These are phyloP conservation scores for Chironomus tentans DNA, from an alignment of 2,888 invertebrate genomes.

Conservation along the genomic window DNA sequence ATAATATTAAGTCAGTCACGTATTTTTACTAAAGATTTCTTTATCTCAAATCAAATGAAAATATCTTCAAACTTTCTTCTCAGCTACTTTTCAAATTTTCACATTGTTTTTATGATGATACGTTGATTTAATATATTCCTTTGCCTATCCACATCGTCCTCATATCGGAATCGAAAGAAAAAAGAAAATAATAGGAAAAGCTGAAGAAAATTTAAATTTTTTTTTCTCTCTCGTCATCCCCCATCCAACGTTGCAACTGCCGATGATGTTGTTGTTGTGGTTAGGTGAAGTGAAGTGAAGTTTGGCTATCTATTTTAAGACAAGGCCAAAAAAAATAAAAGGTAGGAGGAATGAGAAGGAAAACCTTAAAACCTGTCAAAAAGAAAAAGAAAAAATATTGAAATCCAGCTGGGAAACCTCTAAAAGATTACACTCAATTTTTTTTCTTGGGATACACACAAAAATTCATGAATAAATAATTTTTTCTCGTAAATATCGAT, in stretches of 20 bases:
- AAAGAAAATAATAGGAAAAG: not conserved
- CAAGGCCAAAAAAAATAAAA: not conserved
- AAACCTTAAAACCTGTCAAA: conserved; percentile 25
- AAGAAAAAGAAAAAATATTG: not conserved
- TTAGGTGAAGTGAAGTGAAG: not conserved
- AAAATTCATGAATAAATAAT: conserved; percentile 27
- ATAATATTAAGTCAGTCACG: conserved; percentile 26
- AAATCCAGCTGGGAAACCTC: conserved; percentile 25
- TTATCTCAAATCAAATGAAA: conserved; percentile 26
- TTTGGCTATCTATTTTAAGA: not conserved
- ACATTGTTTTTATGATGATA: conserved; percentile 25
- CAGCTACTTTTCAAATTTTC: conserved; percentile 24
- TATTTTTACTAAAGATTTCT: conserved; percentile 23
- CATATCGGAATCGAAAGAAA: too few species aligned
- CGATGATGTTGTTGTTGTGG: too few species aligned
- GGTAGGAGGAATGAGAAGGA: not conserved
- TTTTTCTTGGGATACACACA: conserved; percentile 1
- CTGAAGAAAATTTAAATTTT: not conserved
- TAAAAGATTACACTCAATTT: conserved; percentile 18
- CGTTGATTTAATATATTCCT: conserved; percentile 23
- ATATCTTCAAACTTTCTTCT: conserved; percentile 1
- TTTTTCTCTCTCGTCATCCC: not conserved
- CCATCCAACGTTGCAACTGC: not conserved
- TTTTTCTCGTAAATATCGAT: conserved; percentile 26
- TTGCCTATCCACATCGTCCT: not conserved